Percentiles rank a stretch among this genome's conserved stretches.
Evolutionary conservation across 2,113 vertebrate genomes (phyloP).

Genomic region (Petaurus breviceps): DNA sequence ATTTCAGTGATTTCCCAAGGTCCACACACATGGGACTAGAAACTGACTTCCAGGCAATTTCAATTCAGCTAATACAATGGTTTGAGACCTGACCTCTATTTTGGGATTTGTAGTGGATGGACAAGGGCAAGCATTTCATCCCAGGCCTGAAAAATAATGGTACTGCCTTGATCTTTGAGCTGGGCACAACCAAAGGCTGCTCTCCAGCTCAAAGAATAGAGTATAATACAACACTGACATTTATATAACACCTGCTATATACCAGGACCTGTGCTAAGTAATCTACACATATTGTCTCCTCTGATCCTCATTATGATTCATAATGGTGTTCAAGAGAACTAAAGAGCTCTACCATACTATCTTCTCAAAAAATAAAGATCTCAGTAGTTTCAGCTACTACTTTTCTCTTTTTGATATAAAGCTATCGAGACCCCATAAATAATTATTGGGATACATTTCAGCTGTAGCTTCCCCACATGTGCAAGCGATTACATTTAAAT

Average conservation of each 20-base stretch:
- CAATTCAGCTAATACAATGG: not conserved
- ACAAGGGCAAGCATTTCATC: not conserved
- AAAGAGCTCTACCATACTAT: not conserved
- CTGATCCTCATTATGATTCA: not conserved
- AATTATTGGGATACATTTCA: constrained; percentile 50
- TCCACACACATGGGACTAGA: not conserved
- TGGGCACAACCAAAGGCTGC: not conserved
- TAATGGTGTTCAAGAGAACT: not conserved
- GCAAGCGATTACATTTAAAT: constrained; percentile 34
- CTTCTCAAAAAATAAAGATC: not conserved
- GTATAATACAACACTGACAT: not conserved
- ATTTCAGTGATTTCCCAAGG: not conserved
- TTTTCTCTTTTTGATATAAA: constrained; percentile 60
- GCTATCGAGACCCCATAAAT: not conserved
- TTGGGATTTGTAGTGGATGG: not conserved
- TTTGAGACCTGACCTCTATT: not conserved
- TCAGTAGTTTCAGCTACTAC: constrained; percentile 12
- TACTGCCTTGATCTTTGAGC: not conserved
- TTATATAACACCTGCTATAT: not conserved
- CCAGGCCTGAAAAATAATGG: not conserved
- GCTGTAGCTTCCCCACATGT: constrained; percentile 46
- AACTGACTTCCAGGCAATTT: not conserved
- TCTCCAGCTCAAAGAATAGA: not conserved
- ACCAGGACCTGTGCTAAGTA: not conserved
- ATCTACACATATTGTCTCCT: not conserved